phyloP scores from a whole-genome alignment of 2,888 invertebrate species.

The Drosophila yooni region DNA sequence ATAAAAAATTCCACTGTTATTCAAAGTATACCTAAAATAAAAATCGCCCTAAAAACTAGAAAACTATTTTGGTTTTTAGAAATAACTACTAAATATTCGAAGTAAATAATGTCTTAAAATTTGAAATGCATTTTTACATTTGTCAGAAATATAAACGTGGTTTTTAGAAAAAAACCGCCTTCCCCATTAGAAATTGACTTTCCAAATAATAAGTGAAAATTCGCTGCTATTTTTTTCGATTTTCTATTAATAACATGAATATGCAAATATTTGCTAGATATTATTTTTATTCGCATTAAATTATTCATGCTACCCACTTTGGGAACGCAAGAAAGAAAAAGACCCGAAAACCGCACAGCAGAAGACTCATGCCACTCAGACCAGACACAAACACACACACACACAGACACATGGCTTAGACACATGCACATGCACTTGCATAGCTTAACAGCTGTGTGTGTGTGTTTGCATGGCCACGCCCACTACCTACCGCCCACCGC shows the following conservation, averaged over 20 bases:
- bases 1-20: too few species aligned
- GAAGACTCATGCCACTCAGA: constrained; percentile 52
- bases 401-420: constrained; percentile 9
- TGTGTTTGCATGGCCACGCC: background rate
- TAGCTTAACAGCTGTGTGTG: constrained; percentile 65
- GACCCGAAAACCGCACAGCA: constrained; percentile 39
- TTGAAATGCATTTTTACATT: too few species aligned
- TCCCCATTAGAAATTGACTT: too few species aligned
- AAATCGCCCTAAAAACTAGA: fast-evolving
- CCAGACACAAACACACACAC: constrained; percentile 22
- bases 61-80: background rate
- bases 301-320: background rate
- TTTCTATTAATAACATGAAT: background rate
- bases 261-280: background rate
- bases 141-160: too few species aligned
- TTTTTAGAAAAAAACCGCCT: too few species aligned
- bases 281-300: background rate
- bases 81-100: background rate
- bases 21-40: too few species aligned
- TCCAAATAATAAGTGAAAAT: background rate
- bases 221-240: too few species aligned
- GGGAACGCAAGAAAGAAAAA: constrained; percentile 3
- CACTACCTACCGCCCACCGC: constrained; percentile 17
- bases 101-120: too few species aligned
- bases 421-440: constrained; percentile 48